phyloP scores from a whole-genome alignment of 2,888 invertebrate genomes.

The Alcis repandata region DNA sequence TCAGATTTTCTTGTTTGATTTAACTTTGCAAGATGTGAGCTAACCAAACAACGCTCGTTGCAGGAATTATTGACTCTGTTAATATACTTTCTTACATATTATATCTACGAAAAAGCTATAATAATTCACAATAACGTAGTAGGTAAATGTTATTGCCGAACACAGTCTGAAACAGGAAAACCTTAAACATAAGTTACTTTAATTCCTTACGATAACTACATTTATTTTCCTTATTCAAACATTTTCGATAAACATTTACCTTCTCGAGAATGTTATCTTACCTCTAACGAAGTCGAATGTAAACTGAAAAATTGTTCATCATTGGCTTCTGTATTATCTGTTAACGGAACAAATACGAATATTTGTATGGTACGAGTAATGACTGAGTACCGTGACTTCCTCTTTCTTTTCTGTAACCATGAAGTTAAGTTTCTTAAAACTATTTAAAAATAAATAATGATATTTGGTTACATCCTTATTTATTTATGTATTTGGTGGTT shows the following conservation, averaged over 20 bases:
- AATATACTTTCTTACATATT: too few relatives aligned
- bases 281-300: constrained; percentile 19
- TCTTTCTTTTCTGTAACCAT: neutral
- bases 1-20: too few relatives aligned
- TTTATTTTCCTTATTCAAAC: constrained; percentile 7
- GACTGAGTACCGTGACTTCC: neutral
- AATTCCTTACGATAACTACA: neutral
- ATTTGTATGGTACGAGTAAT: constrained; percentile 1
- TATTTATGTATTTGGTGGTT: too few relatives aligned
- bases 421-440: neutral
- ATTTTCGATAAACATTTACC: constrained; percentile 7
- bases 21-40: too few relatives aligned
- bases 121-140: too few relatives aligned
- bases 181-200: constrained; percentile 6
- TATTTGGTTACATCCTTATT: too few relatives aligned
- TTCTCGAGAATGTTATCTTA: constrained; percentile 6
- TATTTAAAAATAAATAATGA: too few relatives aligned
- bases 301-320: constrained; percentile 15
- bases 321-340: constrained; percentile 16
- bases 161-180: constrained; percentile 5
- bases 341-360: neutral
- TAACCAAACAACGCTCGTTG: too few relatives aligned
- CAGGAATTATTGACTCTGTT: too few relatives aligned
- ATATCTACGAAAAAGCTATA: too few relatives aligned
- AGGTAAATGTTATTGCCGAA: neutral